Base-by-base conservation (phyloP, 2,797 vertebrate genomes). In the Apodemus agrarius region DNA sequence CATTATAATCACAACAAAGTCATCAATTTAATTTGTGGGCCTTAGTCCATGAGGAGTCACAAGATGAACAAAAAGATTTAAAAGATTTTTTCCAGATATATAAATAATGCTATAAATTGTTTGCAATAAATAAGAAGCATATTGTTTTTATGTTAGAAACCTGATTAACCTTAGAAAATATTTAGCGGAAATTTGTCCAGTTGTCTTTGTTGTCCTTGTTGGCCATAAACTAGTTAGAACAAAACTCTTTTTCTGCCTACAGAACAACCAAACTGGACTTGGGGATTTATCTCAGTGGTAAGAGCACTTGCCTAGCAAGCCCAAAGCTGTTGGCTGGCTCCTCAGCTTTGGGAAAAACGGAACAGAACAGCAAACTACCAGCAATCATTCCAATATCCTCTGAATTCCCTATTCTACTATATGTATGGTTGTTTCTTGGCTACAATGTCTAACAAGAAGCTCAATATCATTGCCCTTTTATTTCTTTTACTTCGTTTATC, bases 101-200 rank as follows among this genome's bases (percentile, higher is more conserved):
- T 43, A 89, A 94, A 81, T 61, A 85, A 79, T 91, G 8, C 7
- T 61, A 59, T n/a, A 34, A 34, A 46, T 84, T 21, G 0, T 78
- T 76, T 69, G 3, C 1, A 57, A 34, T 79, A 65, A 75, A 76
- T 78, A 89, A 37, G 31, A 89, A 85, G 13, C 4, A 75, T 54
- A 57, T 0, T 86, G 31, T 59, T 90, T 82, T 86, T 72, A 74
- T 5, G 40, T 61, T 67, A 94, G 95, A 78, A 96, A 93, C 89
- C 34, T 59, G 76, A 89, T 78, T 67, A 69, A 52, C 10, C 52
- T 81, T 86, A 57, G 12, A 24, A 75, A 16, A 78, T 57, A 92
- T 65, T 91, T 83, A 81, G 61, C 0, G 76, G 90, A 93, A 63
- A 7, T 40, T 65, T 89, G 19, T 40, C 13, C 34, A 59, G 10